phyloP scores from a whole-genome alignment of 2,113 vertebrate genomes.

The Triplophysa dalaica region DNA sequence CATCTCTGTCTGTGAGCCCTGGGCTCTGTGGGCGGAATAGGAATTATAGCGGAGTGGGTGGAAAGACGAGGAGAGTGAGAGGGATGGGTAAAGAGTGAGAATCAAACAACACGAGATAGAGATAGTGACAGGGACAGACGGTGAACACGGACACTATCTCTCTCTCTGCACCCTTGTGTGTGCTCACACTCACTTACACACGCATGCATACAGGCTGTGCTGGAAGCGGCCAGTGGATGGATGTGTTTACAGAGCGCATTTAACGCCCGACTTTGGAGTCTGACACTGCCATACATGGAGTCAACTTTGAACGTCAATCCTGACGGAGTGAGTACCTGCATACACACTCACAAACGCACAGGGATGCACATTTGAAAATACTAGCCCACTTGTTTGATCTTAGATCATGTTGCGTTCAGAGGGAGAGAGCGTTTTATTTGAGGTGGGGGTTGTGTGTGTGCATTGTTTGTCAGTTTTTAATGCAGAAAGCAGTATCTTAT shows the following conservation, averaged over 20 bases:
- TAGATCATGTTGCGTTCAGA: too few species aligned
- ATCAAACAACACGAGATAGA: conserved; percentile 47
- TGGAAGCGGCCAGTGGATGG: conserved; percentile 58
- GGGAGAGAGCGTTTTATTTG: conserved; percentile 34
- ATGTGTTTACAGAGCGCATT: conserved; percentile 59
- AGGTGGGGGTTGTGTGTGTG: conserved; percentile 60
- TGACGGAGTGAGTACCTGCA: conserved; percentile 60
- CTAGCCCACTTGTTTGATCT: neutral
- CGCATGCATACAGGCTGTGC: conserved; percentile 34
- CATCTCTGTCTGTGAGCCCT: conserved; percentile 62
- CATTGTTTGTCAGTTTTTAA: conserved; percentile 23
- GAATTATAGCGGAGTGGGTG: conserved; percentile 62
- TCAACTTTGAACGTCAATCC: conserved; percentile 79
- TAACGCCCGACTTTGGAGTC: conserved; percentile 61
- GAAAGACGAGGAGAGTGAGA: conserved; percentile 48
- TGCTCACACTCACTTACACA: conserved; percentile 27
- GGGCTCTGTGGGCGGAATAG: conserved; percentile 76
- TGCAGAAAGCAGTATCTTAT: conserved; percentile 24
- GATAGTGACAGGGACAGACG: conserved; percentile 61
- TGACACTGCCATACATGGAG: conserved; percentile 79
- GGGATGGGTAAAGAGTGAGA: conserved; percentile 46
- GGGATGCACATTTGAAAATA: neutral
- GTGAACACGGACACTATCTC: conserved; percentile 44
- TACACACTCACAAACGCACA: conserved; percentile 14
- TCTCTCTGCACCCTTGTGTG: conserved; percentile 18